Base-by-base conservation (phyloP, 2,888 invertebrate species). In the Lasioglossum figueresi region DNA sequence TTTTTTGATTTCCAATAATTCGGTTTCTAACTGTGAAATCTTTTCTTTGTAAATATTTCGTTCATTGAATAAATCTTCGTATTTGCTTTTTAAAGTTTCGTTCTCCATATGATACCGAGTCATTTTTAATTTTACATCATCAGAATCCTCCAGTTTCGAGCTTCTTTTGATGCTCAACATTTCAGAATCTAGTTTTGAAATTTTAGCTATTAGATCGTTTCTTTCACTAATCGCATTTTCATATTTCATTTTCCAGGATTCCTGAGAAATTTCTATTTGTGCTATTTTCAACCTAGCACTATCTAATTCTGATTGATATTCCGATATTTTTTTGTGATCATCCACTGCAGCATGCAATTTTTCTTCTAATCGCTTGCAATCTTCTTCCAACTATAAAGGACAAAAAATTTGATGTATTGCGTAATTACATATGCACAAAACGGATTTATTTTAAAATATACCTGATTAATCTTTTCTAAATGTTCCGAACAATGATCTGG, bases 11-110 rank as follows among this genome's bases (percentile, higher is more conserved):
- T 95, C 94, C 1, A 93, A 89, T 31, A 96, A 87, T 63, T 95
- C 94, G 4, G 87, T 95, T 88, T 96, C 96, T 0, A 96, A 95
- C 82, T 95, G 95, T 0, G 96, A 96, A 40, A 96, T 94, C 88
- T 96, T 96, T 56, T 96, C 96, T 72, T 95, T 96, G 48, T 85
- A 91, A 52, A 68, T 84, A 73, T 91, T 89, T 37, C 88, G 92
- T 37, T 94, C 94, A 5, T 80, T 88, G n/a, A 91, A 77, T 19
- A 94, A 80, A 76, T 71, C 89, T 16, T 93, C 93, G 43, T 88
- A 93, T 71, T 91, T 92, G n/a, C 77, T 88, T 75, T 92, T 91
- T 75, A 94, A 80, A n/a, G 85, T 75, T 34, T 92, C 93, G 48
- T 93, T 92, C 34, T 94, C 94, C 56, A 87, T 52, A 84, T 92